These are phyloP conservation scores for Setipinna tenuifilis DNA, from an alignment of 2,797 vertebrate species.

Conservation along the genomic window DNA sequence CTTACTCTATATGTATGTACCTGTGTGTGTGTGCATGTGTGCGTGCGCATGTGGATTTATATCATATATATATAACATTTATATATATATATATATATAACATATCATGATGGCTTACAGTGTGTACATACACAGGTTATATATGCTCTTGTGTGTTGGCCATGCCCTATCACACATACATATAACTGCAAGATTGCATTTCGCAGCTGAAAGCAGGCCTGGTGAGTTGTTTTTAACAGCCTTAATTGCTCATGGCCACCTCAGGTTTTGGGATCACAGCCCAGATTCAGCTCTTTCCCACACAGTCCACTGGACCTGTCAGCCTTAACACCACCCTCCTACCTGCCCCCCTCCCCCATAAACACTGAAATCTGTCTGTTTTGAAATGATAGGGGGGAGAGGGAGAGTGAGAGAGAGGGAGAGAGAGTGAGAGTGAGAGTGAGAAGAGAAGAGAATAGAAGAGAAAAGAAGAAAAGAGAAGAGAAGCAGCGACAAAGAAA, in stretches of 20 bases:
- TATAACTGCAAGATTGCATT: background rate
- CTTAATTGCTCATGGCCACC: background rate
- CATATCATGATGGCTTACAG: background rate
- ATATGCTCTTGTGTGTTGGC: background rate
- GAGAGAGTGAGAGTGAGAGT: background rate
- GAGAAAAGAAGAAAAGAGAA: too few relatives aligned
- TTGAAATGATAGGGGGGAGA: background rate
- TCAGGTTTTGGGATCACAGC: background rate
- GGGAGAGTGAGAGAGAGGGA: background rate
- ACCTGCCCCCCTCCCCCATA: background rate
- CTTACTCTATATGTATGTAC: background rate
- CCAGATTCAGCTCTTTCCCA: background rate
- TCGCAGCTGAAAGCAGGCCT: background rate
- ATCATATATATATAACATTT: too few relatives aligned
- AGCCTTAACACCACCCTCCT: background rate
- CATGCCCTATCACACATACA: background rate
- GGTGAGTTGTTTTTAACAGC: slow-evolving; percentile 8
- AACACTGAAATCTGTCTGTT: background rate
- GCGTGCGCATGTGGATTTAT: too few relatives aligned
- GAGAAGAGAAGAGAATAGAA: background rate
- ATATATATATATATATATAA: too few relatives aligned
- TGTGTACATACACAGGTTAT: background rate
- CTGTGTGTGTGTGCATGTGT: background rate
- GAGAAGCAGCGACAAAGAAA: background rate
- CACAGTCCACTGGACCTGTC: background rate